Percentiles rank a stretch among this genome's conserved stretches.
Conservation (phyloP, 2,113 vertebrate species). For the Abramis brama region DNA sequence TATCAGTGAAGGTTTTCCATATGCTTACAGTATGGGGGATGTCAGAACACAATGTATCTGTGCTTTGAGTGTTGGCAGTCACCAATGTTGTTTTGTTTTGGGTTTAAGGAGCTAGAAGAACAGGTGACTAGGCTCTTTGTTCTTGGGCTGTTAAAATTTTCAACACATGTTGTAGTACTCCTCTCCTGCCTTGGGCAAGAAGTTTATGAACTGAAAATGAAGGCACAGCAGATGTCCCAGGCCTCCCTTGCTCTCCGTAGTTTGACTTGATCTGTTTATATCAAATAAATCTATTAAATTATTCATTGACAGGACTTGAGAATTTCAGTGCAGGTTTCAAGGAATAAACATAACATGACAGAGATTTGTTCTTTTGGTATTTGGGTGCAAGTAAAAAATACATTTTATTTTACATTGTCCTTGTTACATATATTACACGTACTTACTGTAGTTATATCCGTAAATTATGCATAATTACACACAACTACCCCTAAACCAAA, state of each 20-base stretch:
- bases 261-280: constrained; percentile 40
- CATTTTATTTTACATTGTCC: too few species aligned
- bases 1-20: constrained; percentile 26
- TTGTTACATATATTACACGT: too few species aligned
- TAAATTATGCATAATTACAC: too few species aligned
- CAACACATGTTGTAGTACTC: constrained; percentile 50
- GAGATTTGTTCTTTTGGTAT: neutral
- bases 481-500: too few species aligned
- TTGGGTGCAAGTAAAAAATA: neutral
- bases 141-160: constrained; percentile 48
- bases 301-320: neutral
- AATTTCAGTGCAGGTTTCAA: neutral
- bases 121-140: constrained; percentile 46
- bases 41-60: constrained; percentile 21
- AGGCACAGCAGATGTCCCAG: constrained; percentile 48
- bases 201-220: constrained; percentile 47
- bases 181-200: constrained; percentile 41
- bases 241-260: constrained; percentile 10
- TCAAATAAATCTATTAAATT: constrained; percentile 18
- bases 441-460: too few species aligned
- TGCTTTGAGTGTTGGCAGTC: constrained; percentile 25
- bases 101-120: neutral
- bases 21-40: constrained; percentile 21
- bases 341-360: neutral
- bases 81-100: constrained; percentile 36